Evolutionary conservation across 2,888 invertebrate genomes (phyloP).

Genomic region (Rhagium mordax): DNA sequence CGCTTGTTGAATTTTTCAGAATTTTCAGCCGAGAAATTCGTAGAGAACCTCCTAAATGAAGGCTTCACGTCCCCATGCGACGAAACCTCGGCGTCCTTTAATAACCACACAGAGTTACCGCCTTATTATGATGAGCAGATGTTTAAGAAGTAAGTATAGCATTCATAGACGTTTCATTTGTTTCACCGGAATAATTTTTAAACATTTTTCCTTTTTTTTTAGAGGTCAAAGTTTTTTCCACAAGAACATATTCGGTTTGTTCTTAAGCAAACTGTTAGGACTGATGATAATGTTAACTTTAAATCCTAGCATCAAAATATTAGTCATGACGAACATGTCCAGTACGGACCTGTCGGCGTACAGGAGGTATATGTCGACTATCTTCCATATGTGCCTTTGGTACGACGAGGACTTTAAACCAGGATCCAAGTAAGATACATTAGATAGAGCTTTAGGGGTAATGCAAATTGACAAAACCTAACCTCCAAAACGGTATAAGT

Average conservation of each 20-base stretch:
- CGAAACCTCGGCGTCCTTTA: constrained; percentile 69
- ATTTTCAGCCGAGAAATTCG: constrained; percentile 54
- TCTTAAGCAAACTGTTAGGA: constrained; percentile 83
- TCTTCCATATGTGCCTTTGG: constrained; percentile 85
- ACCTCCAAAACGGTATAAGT: too few relatives aligned
- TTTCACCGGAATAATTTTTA: background rate
- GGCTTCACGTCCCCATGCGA: constrained; percentile 71
- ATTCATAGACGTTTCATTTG: background rate
- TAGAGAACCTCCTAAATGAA: constrained; percentile 67
- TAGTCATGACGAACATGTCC: constrained; percentile 82
- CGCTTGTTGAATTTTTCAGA: constrained; percentile 48
- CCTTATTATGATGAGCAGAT: constrained; percentile 79
- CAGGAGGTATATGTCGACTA: constrained; percentile 84
- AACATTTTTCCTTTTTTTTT: constrained; percentile 54
- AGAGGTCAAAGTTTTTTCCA: constrained; percentile 83
- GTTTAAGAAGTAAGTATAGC: constrained; percentile 76
- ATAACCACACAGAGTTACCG: constrained; percentile 73
- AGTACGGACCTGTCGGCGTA: constrained; percentile 78
- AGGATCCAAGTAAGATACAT: constrained; percentile 71
- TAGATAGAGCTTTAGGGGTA: too few relatives aligned
- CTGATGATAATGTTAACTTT: constrained; percentile 82
- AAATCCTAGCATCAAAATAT: constrained; percentile 76
- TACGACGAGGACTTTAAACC: constrained; percentile 80
- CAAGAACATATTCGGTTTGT: constrained; percentile 79
- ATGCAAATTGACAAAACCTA: too few relatives aligned